Conservation (phyloP, 2,888 invertebrate species). For the Volucella bombylans region DNA sequence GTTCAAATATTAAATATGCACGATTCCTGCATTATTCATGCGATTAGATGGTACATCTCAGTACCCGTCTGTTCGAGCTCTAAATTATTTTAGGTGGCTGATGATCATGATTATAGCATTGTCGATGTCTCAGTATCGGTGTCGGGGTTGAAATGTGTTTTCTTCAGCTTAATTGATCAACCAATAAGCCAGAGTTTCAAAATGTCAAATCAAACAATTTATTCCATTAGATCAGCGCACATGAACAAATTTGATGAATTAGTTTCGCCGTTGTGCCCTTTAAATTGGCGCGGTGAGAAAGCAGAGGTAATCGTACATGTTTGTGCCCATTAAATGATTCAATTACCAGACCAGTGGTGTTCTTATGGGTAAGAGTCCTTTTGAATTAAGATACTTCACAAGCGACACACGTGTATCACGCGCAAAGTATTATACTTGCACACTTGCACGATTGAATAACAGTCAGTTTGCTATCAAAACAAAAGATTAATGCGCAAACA, state of each 20-base stretch:
- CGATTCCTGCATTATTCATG: constrained; percentile 1
- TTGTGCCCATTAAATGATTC: too few species aligned
- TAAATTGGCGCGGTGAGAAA: background rate
- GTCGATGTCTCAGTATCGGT: background rate
- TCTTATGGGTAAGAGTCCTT: too few species aligned
- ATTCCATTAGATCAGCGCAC: constrained; percentile 26
- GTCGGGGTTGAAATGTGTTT: background rate
- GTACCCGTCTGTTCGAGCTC: background rate
- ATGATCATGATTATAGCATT: background rate
- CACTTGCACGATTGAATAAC: too few species aligned
- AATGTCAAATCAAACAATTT: constrained; percentile 36
- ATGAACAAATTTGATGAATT: constrained; percentile 6
- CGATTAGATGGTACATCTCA: background rate
- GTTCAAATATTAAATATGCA: constrained; percentile 21
- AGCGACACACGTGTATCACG: too few species aligned
- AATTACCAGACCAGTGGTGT: too few species aligned
- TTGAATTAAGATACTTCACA: too few species aligned
- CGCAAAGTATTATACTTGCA: too few species aligned
- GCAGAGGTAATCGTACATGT: too few species aligned
- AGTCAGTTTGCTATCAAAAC: too few species aligned
- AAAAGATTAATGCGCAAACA: too few species aligned
- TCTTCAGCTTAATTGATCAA: constrained; percentile 25
- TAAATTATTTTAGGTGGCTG: constrained; percentile 6
- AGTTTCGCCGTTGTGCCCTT: background rate
- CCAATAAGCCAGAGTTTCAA: constrained; percentile 10